These are phyloP conservation scores for Entomobrya proxima DNA, from an alignment of 2,888 invertebrate species.

Conservation along the genomic window DNA sequence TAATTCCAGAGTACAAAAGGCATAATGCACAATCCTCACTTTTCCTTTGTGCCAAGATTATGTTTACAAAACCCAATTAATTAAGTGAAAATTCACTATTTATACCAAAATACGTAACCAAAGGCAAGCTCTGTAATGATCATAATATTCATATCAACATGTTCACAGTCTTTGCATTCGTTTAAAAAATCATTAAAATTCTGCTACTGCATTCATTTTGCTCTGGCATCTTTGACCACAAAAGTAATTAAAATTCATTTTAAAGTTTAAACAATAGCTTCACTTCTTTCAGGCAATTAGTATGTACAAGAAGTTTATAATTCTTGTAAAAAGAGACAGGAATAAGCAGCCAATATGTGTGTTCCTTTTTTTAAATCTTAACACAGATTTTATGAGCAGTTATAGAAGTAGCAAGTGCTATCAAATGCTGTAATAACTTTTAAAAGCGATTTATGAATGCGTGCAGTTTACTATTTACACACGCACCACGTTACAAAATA, in stretches of 20 bases:
- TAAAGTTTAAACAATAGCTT: slow-evolving; percentile 7
- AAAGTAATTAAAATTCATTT: slow-evolving; percentile 62
- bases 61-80: background rate
- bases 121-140: background rate
- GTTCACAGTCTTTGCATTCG: background rate
- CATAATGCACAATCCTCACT: background rate
- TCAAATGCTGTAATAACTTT: background rate
- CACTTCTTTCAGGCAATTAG: slow-evolving; percentile 57
- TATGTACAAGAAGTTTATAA: slow-evolving; percentile 59
- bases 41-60: background rate
- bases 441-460: background rate
- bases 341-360: slow-evolving; percentile 30
- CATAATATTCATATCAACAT: too few relatives aligned
- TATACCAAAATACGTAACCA: background rate
- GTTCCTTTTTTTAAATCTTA: background rate
- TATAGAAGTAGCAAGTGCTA: background rate
- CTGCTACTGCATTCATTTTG: slow-evolving; percentile 9
- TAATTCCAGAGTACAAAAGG: too few relatives aligned
- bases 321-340: slow-evolving; percentile 20
- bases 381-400: background rate
- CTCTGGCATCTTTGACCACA: slow-evolving; percentile 25
- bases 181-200: slow-evolving; percentile 7
- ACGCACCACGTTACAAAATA: background rate
- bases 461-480: slow-evolving; percentile 4
- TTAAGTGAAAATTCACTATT: background rate